phyloP scores from a whole-genome alignment of 2,888 invertebrate genomes.

The Diaphora mendica region DNA sequence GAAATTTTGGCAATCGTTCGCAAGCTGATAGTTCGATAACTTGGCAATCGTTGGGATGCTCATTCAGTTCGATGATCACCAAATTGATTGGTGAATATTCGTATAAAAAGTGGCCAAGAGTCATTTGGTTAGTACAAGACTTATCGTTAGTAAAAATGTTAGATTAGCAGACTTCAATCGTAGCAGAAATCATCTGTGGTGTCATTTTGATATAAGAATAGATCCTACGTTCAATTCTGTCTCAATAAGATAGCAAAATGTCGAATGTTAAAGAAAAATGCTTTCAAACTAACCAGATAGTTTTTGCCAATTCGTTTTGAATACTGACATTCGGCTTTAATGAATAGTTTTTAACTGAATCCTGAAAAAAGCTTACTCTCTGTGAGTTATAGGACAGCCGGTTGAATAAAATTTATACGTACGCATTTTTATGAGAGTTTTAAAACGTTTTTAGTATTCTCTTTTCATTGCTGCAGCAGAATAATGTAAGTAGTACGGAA shows the following conservation, averaged over 20 bases:
- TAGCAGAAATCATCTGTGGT: neutral
- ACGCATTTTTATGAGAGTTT: conserved; percentile 25
- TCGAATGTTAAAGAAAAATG: conserved; percentile 22
- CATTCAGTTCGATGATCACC: neutral
- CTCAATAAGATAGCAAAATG: conserved; percentile 10
- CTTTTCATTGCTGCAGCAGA: neutral
- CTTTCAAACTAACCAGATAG: conserved; percentile 27
- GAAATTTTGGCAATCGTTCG: neutral
- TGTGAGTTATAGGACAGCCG: conserved; percentile 37
- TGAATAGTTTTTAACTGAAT: conserved; percentile 39
- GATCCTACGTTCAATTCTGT: neutral
- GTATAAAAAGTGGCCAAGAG: neutral
- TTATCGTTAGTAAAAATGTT: neutral
- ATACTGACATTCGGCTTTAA: conserved; percentile 20
- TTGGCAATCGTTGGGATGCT: neutral
- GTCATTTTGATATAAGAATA: too few species aligned
- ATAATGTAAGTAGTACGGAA: neutral
- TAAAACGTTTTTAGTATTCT: conserved; percentile 21
- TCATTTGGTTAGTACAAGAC: neutral
- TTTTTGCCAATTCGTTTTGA: neutral
- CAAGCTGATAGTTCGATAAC: neutral
- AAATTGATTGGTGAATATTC: neutral
- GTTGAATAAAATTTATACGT: conserved; percentile 32
- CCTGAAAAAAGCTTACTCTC: conserved; percentile 39
- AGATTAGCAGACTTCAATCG: neutral